A percentile compares a stretch with the other conserved stretches of the same genome.
These are phyloP conservation scores for Drosophila repletoides DNA, from an alignment of 1,140 invertebrate species.

Conservation along the genomic window DNA sequence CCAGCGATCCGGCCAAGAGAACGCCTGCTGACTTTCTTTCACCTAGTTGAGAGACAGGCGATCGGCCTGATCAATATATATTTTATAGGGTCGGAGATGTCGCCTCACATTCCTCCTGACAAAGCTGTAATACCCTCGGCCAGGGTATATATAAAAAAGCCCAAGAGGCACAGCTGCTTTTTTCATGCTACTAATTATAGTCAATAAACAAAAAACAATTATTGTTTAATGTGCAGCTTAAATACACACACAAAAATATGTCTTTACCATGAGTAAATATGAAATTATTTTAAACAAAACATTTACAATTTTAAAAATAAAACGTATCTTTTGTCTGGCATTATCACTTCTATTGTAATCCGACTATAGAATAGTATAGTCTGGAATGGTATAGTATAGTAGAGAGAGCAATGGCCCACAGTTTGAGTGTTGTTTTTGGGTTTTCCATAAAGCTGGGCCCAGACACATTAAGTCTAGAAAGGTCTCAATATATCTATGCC, in stretches of 20 bases:
- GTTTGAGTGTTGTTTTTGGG: too few relatives aligned
- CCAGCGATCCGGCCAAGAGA: too few relatives aligned
- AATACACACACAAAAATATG: conserved; percentile 27
- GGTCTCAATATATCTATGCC: neutral
- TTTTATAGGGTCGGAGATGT: too few relatives aligned
- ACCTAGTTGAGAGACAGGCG: too few relatives aligned
- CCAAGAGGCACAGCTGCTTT: conserved; percentile 45
- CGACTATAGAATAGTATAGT: too few relatives aligned
- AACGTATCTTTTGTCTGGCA: neutral
- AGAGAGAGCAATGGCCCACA: too few relatives aligned
- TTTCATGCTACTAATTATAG: conserved; percentile 57
- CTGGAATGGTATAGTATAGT: too few relatives aligned
- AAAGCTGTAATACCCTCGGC: too few relatives aligned
- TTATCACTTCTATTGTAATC: neutral
- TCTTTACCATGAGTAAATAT: neutral
- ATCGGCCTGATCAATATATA: too few relatives aligned
- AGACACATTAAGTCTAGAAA: neutral
- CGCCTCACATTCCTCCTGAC: too few relatives aligned
- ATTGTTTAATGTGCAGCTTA: conserved; percentile 41
- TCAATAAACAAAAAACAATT: conserved; percentile 45
- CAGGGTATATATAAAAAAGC: conserved; percentile 51
- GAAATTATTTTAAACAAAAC: conserved; percentile 1
- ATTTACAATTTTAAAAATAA: conserved; percentile 1
- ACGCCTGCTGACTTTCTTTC: too few relatives aligned
- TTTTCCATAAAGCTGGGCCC: too few relatives aligned